Percentiles rank a stretch among this genome's conserved stretches.
Conservation (phyloP, 2,888 invertebrate species). For the Drosophila setosimentum region DNA sequence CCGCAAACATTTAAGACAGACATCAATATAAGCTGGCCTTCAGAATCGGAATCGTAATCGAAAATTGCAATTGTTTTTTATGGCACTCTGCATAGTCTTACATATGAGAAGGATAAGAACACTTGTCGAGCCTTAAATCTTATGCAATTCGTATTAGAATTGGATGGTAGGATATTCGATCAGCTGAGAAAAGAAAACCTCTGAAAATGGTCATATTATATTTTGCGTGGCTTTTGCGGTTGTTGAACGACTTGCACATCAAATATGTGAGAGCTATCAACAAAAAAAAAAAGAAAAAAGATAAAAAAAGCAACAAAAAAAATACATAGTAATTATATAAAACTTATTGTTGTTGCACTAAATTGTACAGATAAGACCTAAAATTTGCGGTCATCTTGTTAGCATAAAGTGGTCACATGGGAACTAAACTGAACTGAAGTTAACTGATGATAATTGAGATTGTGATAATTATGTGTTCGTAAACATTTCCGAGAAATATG, state of each 20-base stretch:
- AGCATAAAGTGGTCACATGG: constrained; percentile 41
- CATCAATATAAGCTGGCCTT: constrained; percentile 5
- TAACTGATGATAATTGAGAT: constrained; percentile 38
- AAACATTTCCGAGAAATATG: constrained; percentile 46
- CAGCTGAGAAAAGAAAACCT: neutral
- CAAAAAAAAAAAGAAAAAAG: neutral
- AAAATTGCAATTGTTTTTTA: neutral
- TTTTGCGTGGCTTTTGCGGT: constrained; percentile 34
- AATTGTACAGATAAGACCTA: constrained; percentile 61
- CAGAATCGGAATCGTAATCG: neutral
- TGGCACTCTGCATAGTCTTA: neutral
- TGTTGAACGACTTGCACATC: constrained; percentile 35
- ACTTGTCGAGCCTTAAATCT: neutral
- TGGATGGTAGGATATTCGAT: constrained; percentile 7
- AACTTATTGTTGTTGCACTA: constrained; percentile 17
- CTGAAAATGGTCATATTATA: constrained; percentile 11
- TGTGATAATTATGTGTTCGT: constrained; percentile 28
- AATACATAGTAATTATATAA: constrained; percentile 29
- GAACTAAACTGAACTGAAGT: constrained; percentile 40
- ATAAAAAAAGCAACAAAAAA: constrained; percentile 15
- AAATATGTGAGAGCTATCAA: constrained; percentile 3
- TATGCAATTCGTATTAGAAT: neutral
- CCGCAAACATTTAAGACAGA: neutral
- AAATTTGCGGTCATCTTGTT: constrained; percentile 74
- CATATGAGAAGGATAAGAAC: neutral